These are phyloP conservation scores for Python bivittatus DNA, from an alignment of 2,113 vertebrate genomes.

Conservation along the genomic window DNA sequence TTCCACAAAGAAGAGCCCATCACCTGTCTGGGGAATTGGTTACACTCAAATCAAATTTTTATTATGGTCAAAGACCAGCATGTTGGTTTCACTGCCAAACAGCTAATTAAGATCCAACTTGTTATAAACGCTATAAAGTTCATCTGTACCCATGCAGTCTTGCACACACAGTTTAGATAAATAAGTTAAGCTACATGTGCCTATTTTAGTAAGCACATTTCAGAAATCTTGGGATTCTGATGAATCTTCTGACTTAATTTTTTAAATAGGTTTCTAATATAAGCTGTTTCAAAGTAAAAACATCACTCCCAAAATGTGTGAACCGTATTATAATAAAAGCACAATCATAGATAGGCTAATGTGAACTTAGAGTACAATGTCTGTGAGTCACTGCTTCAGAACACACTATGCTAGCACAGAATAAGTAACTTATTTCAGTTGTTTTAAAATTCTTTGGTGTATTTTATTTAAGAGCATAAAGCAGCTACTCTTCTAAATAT, in stretches of 20 bases:
- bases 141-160: background rate
- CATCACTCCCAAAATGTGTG: background rate
- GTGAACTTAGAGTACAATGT: background rate
- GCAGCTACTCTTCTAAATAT: slow-evolving; percentile 3
- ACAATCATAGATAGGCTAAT: background rate
- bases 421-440: background rate
- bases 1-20: too few species aligned
- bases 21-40: background rate
- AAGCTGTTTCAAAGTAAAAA: background rate
- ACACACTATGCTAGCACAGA: background rate
- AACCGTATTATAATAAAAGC: background rate
- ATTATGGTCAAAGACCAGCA: too few species aligned
- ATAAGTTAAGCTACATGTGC: background rate
- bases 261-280: background rate
- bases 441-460: slow-evolving; percentile 43
- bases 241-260: background rate
- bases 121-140: background rate
- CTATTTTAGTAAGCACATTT: too few species aligned
- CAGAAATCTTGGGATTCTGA: background rate
- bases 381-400: background rate
- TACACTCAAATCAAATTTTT: too few species aligned
- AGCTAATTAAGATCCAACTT: background rate
- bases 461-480: slow-evolving; percentile 49
- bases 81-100: background rate
- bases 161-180: background rate